Evolutionary conservation across 2,113 vertebrate genomes (phyloP).

Genomic region (Chelonoidis abingdonii): DNA sequence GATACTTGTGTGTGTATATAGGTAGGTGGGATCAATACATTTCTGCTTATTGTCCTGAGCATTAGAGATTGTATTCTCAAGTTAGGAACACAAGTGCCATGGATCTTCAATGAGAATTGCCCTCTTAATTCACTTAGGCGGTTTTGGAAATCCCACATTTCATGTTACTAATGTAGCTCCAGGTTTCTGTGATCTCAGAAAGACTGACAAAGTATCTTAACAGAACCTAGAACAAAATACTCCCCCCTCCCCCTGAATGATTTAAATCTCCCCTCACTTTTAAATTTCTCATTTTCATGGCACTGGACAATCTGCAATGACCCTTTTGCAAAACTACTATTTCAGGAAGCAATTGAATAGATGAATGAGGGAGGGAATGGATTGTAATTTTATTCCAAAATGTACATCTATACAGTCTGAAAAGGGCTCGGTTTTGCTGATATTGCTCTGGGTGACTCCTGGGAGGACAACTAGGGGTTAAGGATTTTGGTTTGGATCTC

Average conservation of each 20-base stretch:
- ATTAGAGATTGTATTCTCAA: not conserved
- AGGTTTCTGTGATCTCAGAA: rapidly evolving
- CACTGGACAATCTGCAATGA: not conserved
- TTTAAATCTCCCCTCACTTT: slow-evolving; percentile 6
- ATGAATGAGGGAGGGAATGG: not conserved
- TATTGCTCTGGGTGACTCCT: not conserved
- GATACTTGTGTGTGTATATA: not conserved
- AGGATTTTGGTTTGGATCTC: slow-evolving; percentile 66
- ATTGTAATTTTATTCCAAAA: not conserved
- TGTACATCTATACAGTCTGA: rapidly evolving
- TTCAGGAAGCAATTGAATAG: not conserved
- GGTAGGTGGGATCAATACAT: not conserved
- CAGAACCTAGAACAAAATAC: not conserved
- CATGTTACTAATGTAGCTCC: not conserved
- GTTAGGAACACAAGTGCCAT: not conserved
- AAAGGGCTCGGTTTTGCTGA: not conserved
- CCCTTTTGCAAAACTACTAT: not conserved
- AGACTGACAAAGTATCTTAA: not conserved
- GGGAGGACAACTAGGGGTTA: slow-evolving; percentile 63
- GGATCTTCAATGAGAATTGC: not conserved
- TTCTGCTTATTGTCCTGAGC: rapidly evolving
- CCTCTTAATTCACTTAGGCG: not conserved
- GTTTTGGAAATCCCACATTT: not conserved
- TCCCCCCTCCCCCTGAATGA: rapidly evolving
- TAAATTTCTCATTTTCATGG: not conserved